Base-by-base conservation (phyloP, 1,140 invertebrate species). In the Pseudobourletiella spinata region DNA sequence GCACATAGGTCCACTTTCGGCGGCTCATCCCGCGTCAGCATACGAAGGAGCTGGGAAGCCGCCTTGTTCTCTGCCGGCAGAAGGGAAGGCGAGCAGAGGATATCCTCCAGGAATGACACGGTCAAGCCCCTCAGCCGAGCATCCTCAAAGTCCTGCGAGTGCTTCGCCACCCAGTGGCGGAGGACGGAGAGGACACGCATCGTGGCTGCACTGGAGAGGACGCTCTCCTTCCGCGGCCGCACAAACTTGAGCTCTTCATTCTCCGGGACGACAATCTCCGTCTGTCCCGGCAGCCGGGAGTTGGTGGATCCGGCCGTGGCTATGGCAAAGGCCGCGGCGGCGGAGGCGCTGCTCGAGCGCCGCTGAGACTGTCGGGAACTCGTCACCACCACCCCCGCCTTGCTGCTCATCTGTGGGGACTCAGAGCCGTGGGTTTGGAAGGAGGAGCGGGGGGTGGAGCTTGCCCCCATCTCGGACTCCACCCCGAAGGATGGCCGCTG, bases 111-210 rank as follows among this genome's bases (percentile, higher is more conserved):
- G 73, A 95, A 91, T 67, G 90, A 86, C 57, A 89, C 87, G 0
- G 90, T 89, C 65, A 89, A 75, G 28, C 81, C 81, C 56, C 88
- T 85, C 26, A 95, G 76, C 59, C 82, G 80, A 14, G 80, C 78
- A 72, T 93, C 87, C 76, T 91, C 88, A 64, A 70, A 57, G 35
- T 80, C 79, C 71, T 80, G 79, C 3, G 78, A 79, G 70, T 85
- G 83, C 73, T 86, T 86, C 3, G 83, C 83, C 2, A 86, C 79
- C 84, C 84, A 86, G 71, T 86, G 84, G 75, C 89, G 82, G 16
- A 95, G 76, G 1, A 95, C 90, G 75, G 91, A 93, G 0, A 96
- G 77, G 0, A 95, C 91, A 35, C 92, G 76, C 90, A 95, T 95
- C 0, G 91, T 95, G 25, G 90, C 90, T 24, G 91, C 91, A 2